Evolutionary conservation across 1,140 invertebrate species (phyloP).

Genomic region (Eriosoma lanigerum): DNA sequence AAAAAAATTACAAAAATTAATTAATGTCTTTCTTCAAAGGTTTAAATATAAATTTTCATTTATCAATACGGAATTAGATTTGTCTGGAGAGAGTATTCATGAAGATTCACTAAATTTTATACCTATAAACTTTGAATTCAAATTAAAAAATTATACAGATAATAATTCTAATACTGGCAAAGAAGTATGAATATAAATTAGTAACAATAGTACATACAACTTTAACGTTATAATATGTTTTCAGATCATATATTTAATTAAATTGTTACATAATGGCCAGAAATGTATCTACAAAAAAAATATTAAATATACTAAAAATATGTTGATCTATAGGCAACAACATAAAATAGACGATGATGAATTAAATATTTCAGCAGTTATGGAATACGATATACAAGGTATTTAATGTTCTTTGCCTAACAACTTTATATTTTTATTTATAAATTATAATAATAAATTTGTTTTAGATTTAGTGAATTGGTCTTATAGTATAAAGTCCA

Average conservation of each 20-base stretch:
- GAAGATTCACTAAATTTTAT: not conserved
- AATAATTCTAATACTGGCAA: not conserved
- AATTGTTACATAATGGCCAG: not conserved
- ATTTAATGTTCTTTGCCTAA: not conserved
- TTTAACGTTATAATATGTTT: not conserved
- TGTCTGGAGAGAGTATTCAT: conserved; percentile 18
- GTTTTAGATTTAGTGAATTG: not conserved
- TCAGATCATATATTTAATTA: not conserved
- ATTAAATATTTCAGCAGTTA: not conserved
- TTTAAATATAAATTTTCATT: conserved; percentile 7
- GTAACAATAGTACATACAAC: not conserved
- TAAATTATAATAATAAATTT: not conserved
- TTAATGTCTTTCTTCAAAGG: not conserved
- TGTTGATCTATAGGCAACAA: not conserved
- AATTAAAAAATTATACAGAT: conserved; percentile 6
- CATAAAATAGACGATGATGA: conserved; percentile 24
- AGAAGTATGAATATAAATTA: conserved; percentile 7
- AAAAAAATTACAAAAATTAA: not conserved
- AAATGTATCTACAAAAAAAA: not conserved
- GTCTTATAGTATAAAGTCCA: conserved; percentile 13
- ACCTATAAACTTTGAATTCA: not conserved
- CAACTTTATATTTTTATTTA: not conserved
- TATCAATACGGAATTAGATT: not conserved
- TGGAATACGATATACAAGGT: conserved; percentile 8
- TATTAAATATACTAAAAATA: not conserved